phyloP scores from a whole-genome alignment of 2,797 vertebrate species.

The Carcharodon carcharias region DNA sequence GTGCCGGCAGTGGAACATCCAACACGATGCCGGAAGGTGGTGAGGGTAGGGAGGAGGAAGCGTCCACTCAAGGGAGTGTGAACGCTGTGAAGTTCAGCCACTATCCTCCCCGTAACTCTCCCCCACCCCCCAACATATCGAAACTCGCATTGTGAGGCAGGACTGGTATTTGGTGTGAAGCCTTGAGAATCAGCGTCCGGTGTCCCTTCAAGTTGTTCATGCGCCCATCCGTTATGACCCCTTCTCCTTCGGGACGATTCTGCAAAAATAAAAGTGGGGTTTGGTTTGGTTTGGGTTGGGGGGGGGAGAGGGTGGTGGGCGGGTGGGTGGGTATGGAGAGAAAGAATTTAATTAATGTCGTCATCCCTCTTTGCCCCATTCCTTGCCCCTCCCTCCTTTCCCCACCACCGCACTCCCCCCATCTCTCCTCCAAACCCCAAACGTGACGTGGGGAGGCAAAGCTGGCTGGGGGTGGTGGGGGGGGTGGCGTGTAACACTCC shows the following conservation, averaged over 20 bases:
- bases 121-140: too few relatives aligned
- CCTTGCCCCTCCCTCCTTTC: too few relatives aligned
- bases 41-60: neutral
- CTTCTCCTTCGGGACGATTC: conserved; percentile 26
- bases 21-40: neutral
- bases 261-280: neutral
- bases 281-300: too few relatives aligned
- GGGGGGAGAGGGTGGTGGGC: neutral
- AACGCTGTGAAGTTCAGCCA: neutral
- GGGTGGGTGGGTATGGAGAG: neutral
- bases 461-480: too few relatives aligned
- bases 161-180: neutral
- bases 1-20: too few relatives aligned
- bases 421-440: too few relatives aligned
- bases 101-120: neutral
- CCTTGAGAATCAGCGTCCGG: neutral
- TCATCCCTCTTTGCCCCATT: neutral
- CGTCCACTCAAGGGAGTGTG: neutral
- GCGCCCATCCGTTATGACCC: neutral
- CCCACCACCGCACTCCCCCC: too few relatives aligned
- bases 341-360: neutral
- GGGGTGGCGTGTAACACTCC: too few relatives aligned
- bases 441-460: too few relatives aligned
- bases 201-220: too few relatives aligned
- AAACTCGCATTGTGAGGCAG: neutral